Percentiles rank a stretch among this genome's conserved stretches.
Conservation (phyloP, 2,113 vertebrate genomes). For the Pachycephala philippinensis region DNA sequence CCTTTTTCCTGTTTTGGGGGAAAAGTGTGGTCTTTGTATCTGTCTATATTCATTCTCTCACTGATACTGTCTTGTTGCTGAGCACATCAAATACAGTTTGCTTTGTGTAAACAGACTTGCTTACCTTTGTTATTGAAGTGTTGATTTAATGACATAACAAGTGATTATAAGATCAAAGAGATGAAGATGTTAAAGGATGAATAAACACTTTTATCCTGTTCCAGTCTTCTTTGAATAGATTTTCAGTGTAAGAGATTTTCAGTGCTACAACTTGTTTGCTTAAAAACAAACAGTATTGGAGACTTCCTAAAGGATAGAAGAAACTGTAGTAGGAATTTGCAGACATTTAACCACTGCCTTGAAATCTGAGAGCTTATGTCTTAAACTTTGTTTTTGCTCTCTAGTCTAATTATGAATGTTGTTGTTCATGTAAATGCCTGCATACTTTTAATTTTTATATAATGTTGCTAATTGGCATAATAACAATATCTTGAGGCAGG, state of each 20-base stretch:
- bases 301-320: neutral
- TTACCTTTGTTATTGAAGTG: neutral
- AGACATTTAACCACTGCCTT: neutral
- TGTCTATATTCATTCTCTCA: neutral
- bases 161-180: slow-evolving; percentile 23
- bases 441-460: neutral
- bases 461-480: neutral
- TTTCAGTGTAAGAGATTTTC: neutral
- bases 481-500: neutral
- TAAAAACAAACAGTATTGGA: neutral
- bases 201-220: neutral
- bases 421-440: neutral
- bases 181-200: neutral
- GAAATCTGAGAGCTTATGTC: neutral
- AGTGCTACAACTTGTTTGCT: neutral
- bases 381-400: neutral
- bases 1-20: neutral
- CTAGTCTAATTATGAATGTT: neutral
- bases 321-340: neutral
- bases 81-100: neutral
- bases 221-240: neutral
- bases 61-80: neutral
- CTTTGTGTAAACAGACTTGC: neutral
- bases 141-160: neutral
- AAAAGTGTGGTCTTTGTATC: neutral